Percentiles rank a stretch among this genome's conserved stretches.
Evolutionary conservation across 2,797 vertebrate species (phyloP).

Genomic region (Valencia hispanica): DNA sequence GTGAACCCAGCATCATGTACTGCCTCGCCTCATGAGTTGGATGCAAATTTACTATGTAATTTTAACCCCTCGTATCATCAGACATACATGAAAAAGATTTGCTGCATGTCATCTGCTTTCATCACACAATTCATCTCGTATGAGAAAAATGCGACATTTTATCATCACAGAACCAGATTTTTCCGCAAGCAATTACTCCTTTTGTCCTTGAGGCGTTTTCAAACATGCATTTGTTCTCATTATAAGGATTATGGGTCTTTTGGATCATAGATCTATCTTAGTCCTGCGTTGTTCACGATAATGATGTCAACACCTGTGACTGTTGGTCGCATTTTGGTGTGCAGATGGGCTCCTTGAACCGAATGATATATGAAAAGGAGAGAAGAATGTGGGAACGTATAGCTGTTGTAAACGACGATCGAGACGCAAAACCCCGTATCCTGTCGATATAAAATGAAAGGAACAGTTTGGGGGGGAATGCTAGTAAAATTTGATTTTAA

Average conservation of each 20-base stretch:
- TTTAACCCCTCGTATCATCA: neutral
- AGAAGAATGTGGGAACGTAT: constrained; percentile 9
- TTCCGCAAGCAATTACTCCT: constrained; percentile 2
- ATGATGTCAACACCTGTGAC: constrained; percentile 56
- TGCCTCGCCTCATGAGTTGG: neutral
- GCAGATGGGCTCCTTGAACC: constrained; percentile 50
- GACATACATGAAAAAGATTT: neutral
- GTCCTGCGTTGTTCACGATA: constrained; percentile 28
- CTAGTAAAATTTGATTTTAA: neutral
- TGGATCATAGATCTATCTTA: constrained; percentile 22
- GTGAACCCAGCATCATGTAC: neutral
- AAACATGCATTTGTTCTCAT: neutral
- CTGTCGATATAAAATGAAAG: neutral
- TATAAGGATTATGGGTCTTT: constrained; percentile 16
- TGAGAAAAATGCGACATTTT: neutral
- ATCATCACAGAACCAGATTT: constrained; percentile 8
- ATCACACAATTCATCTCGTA: neutral
- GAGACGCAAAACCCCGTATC: constrained; percentile 22
- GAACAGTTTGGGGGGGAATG: neutral
- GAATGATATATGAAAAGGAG: constrained; percentile 21
- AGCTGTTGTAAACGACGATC: neutral
- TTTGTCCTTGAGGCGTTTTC: constrained; percentile 11
- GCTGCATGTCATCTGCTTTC: neutral
- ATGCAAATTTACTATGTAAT: neutral
- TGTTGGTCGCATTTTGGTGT: constrained; percentile 58